Conservation (phyloP, 2,888 invertebrate species). For the Lottia scabra region DNA sequence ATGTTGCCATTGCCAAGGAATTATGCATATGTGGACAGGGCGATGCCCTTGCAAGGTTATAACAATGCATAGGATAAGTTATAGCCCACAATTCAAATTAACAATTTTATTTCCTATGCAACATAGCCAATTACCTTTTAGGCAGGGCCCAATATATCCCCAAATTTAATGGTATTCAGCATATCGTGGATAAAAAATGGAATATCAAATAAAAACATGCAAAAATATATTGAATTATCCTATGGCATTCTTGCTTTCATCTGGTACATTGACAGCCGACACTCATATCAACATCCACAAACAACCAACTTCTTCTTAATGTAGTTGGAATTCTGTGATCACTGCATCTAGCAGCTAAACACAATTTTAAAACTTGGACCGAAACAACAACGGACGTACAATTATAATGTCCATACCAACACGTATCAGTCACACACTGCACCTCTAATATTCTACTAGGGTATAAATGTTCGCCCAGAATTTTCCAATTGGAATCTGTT, state of each 20-base stretch:
- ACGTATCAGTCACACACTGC: conserved; percentile 21
- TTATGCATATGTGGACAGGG: too few species aligned
- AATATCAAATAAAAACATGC: too few species aligned
- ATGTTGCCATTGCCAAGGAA: too few species aligned
- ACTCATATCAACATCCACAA: conserved; percentile 19
- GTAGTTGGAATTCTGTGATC: conserved; percentile 21
- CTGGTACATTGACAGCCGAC: conserved; percentile 24
- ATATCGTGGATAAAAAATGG: too few species aligned
- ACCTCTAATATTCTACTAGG: conserved; percentile 20
- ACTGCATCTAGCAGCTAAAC: conserved; percentile 12
- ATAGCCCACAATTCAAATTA: too few species aligned
- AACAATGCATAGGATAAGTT: too few species aligned
- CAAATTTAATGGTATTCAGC: too few species aligned
- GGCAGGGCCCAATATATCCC: too few species aligned
- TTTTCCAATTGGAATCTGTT: conserved; percentile 17
- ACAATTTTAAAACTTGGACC: conserved; percentile 18
- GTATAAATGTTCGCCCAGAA: conserved; percentile 21
- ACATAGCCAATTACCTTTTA: too few species aligned
- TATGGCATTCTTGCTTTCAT: not conserved
- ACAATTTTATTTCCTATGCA: too few species aligned
- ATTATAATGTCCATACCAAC: conserved; percentile 27
- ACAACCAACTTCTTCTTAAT: conserved; percentile 21
- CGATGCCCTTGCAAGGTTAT: too few species aligned
- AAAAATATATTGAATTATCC: too few species aligned
- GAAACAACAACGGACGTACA: conserved; percentile 25